Base-by-base conservation (phyloP, 2,888 invertebrate genomes). In the Glaucopsyche alexis region DNA sequence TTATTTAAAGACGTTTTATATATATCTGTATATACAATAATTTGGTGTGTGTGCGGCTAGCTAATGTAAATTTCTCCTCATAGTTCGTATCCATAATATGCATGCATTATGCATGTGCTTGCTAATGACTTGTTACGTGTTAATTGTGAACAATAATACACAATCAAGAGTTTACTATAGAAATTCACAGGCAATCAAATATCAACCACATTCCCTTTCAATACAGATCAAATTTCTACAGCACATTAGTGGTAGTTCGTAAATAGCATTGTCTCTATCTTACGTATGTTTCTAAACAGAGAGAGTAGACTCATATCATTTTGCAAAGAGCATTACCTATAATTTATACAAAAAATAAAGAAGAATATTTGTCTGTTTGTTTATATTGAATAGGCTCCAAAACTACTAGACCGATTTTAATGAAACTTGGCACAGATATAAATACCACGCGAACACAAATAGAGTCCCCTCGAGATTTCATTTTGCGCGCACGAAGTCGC, bases 121-220 rank as follows among this genome's bases (percentile, higher is more conserved):
- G 65, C 40, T 65, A 38, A 65, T 65, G 65, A 65, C 40, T 65
- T 65, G 65, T 65, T 40, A 65, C 65, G 65, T 65, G 65, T 40
- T 65, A 65, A 40, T 65, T 65, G 40, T 40, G 40, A 8, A 40
- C 65, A 65, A 38, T 65, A 65, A 65, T n/a, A 65, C 38, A 40
- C 65, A 65, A 65, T 60, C 40, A 65, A 13, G 14, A 19, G 13
- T 64, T 40, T 14, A 7, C n/a, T 29, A 29, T 29, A 2, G 29
- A 29, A 29, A 29, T 29, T 2, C 29, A 19, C 9, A 29, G 16
- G 11, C 11, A 55, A 19, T 55, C 5, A 5, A 29, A 19, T 60
- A 60, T 60, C 19, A 29, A 60, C 29, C 55, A 6, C 11, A 29
- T 29, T 6, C 8, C 19, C 11, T 19, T 11, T 19, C 55, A 29